phyloP scores from a whole-genome alignment of 2,113 vertebrate species.

The Phoenicopterus ruber region DNA sequence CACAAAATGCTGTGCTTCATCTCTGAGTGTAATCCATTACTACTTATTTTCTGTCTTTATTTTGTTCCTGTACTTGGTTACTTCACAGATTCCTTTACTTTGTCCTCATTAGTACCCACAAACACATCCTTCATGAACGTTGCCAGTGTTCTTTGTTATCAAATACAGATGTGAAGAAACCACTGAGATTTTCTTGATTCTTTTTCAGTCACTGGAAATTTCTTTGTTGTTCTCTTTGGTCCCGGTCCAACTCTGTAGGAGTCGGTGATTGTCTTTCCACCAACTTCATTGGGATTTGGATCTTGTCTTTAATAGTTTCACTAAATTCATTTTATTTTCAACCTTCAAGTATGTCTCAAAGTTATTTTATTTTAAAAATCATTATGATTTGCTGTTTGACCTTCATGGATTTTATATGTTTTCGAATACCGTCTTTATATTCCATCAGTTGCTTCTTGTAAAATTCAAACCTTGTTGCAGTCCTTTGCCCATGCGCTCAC shows the following conservation, averaged over 20 bases:
- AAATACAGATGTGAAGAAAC: constrained; percentile 55
- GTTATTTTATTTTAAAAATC: constrained; percentile 14
- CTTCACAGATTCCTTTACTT: constrained; percentile 37
- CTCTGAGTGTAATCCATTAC: neutral
- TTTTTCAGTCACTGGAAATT: constrained; percentile 27
- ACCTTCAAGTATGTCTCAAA: neutral
- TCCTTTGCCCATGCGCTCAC: neutral
- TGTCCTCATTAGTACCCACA: constrained; percentile 40
- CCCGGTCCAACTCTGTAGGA: neutral
- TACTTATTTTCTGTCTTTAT: neutral
- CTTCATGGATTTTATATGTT: neutral
- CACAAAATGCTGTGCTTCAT: neutral
- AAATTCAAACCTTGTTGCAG: neutral
- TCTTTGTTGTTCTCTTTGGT: constrained; percentile 52
- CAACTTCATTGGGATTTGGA: constrained; percentile 3
- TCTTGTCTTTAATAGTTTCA: constrained; percentile 13
- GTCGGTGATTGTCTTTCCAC: neutral
- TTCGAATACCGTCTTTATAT: neutral
- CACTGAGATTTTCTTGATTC: constrained; percentile 38
- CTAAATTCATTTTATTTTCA: neutral
- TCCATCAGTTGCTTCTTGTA: constrained; percentile 9
- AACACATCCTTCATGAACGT: constrained; percentile 19
- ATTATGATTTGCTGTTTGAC: neutral
- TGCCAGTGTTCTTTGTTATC: constrained; percentile 27
- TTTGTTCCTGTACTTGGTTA: constrained; percentile 23